Evolutionary conservation across 2,113 vertebrate species (phyloP).

Genomic region (Ochotona princeps): DNA sequence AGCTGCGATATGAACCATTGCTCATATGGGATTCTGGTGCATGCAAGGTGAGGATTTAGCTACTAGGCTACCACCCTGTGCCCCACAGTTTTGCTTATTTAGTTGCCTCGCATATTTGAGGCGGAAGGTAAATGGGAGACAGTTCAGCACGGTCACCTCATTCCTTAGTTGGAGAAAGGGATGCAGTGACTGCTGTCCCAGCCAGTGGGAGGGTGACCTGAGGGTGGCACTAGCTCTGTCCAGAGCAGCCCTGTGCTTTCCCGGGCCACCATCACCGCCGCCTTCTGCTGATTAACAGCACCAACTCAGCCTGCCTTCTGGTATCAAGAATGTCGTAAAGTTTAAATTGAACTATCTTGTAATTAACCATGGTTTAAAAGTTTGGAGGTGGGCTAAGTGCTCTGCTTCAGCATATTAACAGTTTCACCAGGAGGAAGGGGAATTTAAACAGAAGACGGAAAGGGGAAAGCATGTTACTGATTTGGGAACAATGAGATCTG

Average conservation of each 20-base stretch:
- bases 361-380: slow-evolving; percentile 87
- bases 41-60: too few relatives aligned
- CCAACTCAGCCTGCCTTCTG: slow-evolving; percentile 67
- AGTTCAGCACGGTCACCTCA: neutral
- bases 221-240: too few relatives aligned
- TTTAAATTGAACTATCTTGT: slow-evolving; percentile 86
- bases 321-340: slow-evolving; percentile 84
- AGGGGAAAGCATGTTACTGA: slow-evolving; percentile 81
- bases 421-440: slow-evolving; percentile 87
- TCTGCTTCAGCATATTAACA: slow-evolving; percentile 80
- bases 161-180: neutral
- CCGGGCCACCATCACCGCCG: fast-evolving
- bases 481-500: slow-evolving; percentile 81
- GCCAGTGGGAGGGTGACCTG: neutral
- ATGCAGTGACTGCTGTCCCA: neutral
- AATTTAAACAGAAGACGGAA: slow-evolving; percentile 85
- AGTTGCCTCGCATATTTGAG: neutral
- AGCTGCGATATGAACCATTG: too few relatives aligned
- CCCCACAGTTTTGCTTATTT: slow-evolving; percentile 46
- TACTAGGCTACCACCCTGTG: neutral
- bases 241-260: neutral
- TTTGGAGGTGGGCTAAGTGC: slow-evolving; percentile 84
- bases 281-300: slow-evolving; percentile 68
- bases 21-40: too few relatives aligned
- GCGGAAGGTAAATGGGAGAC: neutral